Evolutionary conservation across 2,797 vertebrate genomes (phyloP).

Genomic region (Gila robusta): DNA sequence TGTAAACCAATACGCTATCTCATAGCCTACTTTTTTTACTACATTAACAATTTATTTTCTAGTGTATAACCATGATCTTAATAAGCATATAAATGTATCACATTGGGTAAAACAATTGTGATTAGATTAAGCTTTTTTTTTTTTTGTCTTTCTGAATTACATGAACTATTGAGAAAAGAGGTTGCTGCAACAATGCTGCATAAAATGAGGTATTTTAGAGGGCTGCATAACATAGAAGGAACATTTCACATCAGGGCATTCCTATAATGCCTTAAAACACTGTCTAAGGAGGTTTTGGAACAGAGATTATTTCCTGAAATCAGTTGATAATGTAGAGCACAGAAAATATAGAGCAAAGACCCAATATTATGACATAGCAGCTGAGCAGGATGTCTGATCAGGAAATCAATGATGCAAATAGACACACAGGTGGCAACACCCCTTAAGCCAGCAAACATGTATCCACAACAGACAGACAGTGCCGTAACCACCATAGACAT

Average conservation of each 20-base stretch:
- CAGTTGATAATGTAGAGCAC: slow-evolving; percentile 9
- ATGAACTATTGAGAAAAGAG: not conserved
- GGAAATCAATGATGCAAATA: slow-evolving; percentile 53
- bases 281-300: slow-evolving; percentile 11
- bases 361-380: slow-evolving; percentile 2
- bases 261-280: not conserved
- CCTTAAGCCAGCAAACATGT: slow-evolving; percentile 48
- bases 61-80: not conserved
- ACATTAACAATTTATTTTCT: not conserved
- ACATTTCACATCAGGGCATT: not conserved
- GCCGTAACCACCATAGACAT: not conserved
- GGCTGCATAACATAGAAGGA: not conserved
- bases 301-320: slow-evolving; percentile 39
- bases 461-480: slow-evolving; percentile 35
- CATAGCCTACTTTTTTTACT: not conserved
- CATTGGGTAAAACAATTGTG: not conserved
- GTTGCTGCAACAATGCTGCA: not conserved
- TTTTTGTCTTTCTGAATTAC: not conserved
- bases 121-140: not conserved
- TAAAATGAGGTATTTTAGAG: not conserved
- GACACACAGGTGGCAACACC: slow-evolving; percentile 52
- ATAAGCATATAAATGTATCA: not conserved
- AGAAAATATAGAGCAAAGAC: not conserved
- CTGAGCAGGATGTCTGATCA: slow-evolving; percentile 52
- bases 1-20: not conserved